A percentile compares a stretch with the other conserved stretches of the same genome.
These are phyloP conservation scores for Bubo bubo DNA, from an alignment of 2,113 vertebrate genomes.

Conservation along the genomic window DNA sequence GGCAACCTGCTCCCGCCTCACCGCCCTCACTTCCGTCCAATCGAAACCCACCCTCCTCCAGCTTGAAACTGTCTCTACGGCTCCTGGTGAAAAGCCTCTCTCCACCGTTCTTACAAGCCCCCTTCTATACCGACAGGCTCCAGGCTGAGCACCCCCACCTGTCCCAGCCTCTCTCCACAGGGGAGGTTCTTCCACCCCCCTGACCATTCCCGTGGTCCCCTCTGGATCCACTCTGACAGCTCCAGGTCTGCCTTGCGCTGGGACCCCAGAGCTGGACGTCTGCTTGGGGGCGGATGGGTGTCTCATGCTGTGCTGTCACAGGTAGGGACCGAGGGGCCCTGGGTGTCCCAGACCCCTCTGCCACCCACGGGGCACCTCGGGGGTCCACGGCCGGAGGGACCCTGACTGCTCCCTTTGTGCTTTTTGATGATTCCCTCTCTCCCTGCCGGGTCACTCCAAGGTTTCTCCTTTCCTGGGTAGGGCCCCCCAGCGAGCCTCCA, in stretches of 20 bases:
- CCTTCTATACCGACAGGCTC: fast-evolving
- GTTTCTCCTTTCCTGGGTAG: background rate
- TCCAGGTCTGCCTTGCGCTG: background rate
- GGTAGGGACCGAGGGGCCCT: background rate
- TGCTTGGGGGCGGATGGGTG: background rate
- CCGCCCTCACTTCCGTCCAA: background rate
- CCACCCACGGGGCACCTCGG: fast-evolving
- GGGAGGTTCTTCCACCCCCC: background rate
- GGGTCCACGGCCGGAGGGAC: background rate
- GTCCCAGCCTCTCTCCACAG: background rate
- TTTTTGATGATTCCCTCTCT: background rate
- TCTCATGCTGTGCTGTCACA: background rate
- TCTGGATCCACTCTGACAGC: fast-evolving
- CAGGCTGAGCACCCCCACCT: background rate
- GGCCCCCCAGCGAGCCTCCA: fast-evolving
- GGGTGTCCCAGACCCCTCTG: background rate
- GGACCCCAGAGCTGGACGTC: fast-evolving
- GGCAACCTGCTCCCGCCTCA: no score
- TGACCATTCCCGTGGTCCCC: fast-evolving
- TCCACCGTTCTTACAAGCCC: fast-evolving
- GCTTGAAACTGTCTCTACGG: background rate
- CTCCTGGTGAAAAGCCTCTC: background rate
- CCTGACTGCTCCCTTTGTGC: background rate
- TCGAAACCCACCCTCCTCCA: background rate
- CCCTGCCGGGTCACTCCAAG: background rate